phyloP scores from a whole-genome alignment of 2,888 invertebrate species.

The Alcis repandata region DNA sequence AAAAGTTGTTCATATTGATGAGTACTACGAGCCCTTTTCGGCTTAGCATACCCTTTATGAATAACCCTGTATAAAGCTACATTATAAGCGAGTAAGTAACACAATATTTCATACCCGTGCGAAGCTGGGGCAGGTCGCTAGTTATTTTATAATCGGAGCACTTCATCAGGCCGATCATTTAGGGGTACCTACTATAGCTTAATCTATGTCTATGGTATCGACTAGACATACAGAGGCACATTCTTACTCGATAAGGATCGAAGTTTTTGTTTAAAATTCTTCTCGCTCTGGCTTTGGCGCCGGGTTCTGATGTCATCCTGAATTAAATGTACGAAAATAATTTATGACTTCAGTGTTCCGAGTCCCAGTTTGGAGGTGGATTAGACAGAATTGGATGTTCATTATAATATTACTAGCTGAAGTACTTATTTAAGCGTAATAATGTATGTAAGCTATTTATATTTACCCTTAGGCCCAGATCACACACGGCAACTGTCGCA shows the following conservation, averaged over 20 bases:
- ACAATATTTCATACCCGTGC: neutral
- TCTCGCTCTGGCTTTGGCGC: conserved; percentile 18
- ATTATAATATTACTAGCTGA: neutral
- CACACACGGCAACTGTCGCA: no score
- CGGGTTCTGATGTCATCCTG: conserved; percentile 33
- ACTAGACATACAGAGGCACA: neutral
- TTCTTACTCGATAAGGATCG: conserved; percentile 27
- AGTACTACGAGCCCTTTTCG: no score
- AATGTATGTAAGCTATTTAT: neutral
- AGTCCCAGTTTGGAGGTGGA: conserved; percentile 23
- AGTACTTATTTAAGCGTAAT: neutral
- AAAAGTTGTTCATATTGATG: no score
- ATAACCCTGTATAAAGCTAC: no score
- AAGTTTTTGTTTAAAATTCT: conserved; percentile 25
- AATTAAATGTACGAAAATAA: conserved; percentile 27
- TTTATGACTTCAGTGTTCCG: conserved; percentile 26
- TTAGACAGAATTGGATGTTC: conserved; percentile 8
- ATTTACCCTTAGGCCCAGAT: no score
- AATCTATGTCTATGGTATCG: neutral
- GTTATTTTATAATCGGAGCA: neutral
- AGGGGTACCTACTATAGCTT: no score
- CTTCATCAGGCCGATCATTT: neutral
- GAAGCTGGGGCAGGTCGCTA: no score
- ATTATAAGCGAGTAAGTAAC: no score
- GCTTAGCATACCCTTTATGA: no score